phyloP scores from a whole-genome alignment of 2,797 vertebrate species.

The Tympanoctomys barrerae region DNA sequence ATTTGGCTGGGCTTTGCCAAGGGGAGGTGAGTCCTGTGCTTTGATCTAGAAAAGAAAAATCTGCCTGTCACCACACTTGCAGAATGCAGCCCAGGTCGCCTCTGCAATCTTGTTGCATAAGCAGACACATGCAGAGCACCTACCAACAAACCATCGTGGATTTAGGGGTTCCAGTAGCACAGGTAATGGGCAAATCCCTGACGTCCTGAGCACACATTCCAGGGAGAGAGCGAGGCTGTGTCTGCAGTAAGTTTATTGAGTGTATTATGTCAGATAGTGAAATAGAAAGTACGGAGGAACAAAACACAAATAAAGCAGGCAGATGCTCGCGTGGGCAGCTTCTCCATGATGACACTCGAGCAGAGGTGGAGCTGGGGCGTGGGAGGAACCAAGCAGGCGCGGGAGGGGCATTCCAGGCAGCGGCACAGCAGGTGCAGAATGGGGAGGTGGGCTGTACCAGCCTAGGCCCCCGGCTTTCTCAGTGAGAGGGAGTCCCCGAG shows the following conservation, averaged over 20 bases:
- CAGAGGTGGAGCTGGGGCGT: background rate
- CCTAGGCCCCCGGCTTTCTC: background rate
- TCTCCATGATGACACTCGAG: background rate
- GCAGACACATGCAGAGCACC: background rate
- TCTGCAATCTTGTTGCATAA: background rate
- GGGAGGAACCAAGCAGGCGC: no score
- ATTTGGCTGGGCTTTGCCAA: rapidly evolving
- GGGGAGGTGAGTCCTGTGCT: background rate
- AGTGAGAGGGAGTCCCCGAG: background rate
- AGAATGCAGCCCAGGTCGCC: rapidly evolving
- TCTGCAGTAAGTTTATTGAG: no score
- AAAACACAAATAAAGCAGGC: background rate
- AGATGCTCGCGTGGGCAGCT: background rate
- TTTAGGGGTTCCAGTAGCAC: background rate
- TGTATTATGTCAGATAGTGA: background rate
- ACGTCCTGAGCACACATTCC: background rate
- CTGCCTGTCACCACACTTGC: background rate
- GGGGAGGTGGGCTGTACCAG: background rate
- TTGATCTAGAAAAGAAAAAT: background rate
- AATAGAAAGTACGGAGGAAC: background rate
- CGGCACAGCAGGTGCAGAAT: background rate
- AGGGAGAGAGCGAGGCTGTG: background rate
- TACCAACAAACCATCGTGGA: background rate
- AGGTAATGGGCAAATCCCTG: background rate
- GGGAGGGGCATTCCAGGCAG: background rate